Conservation (phyloP, 2,797 vertebrate genomes). For the Eulemur albifrons region DNA sequence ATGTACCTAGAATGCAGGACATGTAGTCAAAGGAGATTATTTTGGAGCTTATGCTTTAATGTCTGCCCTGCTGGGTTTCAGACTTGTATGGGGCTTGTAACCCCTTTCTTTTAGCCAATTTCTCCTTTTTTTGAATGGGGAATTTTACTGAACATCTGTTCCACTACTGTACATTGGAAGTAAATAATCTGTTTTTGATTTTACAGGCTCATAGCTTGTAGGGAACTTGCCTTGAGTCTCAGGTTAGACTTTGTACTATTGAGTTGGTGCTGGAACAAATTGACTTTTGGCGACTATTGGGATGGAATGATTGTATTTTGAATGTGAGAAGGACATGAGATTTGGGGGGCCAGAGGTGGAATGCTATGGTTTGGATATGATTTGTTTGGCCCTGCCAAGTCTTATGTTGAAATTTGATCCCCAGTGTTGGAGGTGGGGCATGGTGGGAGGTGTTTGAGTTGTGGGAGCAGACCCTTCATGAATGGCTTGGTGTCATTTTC, state of each 20-base stretch:
- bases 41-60: not conserved
- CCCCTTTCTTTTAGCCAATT: not conserved
- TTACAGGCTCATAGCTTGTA: not conserved
- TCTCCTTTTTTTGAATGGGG: not conserved
- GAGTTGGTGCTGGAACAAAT: not conserved
- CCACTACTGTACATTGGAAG: not conserved
- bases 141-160: not conserved
- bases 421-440: not conserved
- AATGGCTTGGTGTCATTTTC: too few species aligned
- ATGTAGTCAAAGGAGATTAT: not conserved
- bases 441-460: not conserved
- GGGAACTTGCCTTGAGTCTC: not conserved
- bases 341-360: not conserved
- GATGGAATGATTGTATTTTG: not conserved
- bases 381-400: not conserved
- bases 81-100: not conserved
- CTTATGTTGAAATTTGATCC: not conserved
- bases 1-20: not conserved
- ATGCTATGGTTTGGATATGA: not conserved
- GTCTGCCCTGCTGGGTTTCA: not conserved
- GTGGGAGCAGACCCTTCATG: not conserved
- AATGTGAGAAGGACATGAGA: not conserved
- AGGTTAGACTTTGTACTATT: not conserved
- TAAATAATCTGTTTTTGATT: not conserved
- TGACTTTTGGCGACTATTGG: not conserved